Evolutionary conservation across 2,113 vertebrate species (phyloP).

Genomic region (Crotalus helleri): DNA sequence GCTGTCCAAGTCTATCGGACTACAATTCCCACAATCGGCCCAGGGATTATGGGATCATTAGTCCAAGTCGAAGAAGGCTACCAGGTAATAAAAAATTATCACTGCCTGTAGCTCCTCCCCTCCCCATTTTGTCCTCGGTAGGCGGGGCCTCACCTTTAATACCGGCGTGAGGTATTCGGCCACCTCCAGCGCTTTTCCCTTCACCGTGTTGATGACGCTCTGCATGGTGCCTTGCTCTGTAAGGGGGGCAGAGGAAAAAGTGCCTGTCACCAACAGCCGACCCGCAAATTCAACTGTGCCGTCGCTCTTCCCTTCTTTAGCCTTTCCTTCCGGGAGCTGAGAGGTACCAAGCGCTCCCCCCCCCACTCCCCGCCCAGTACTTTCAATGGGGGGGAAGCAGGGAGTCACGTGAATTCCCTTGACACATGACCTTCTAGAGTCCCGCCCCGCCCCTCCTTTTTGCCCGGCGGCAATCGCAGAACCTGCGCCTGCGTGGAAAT

Average conservation of each 20-base stretch:
- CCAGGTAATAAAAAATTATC: not conserved
- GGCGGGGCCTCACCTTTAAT: constrained; percentile 81
- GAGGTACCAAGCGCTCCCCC: not conserved
- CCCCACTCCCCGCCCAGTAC: constrained; percentile 3
- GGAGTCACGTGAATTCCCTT: not conserved
- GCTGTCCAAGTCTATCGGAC: not conserved
- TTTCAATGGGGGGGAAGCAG: not conserved
- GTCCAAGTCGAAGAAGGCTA: not conserved
- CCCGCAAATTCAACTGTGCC: not conserved
- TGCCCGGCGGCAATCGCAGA: not conserved
- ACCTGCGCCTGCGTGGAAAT: not conserved
- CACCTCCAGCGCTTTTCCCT: constrained; percentile 93
- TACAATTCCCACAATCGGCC: not conserved
- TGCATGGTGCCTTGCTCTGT: constrained; percentile 76
- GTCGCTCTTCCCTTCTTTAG: not conserved
- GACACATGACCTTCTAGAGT: not conserved
- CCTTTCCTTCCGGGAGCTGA: not conserved
- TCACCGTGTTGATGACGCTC: constrained; percentile 95
- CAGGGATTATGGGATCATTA: not conserved
- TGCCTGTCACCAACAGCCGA: not conserved
- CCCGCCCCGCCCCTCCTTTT: not conserved
- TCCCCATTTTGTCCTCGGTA: not conserved
- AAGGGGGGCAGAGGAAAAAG: not conserved
- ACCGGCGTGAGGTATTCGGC: constrained; percentile 95
- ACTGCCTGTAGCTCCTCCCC: too few relatives aligned